These are phyloP conservation scores for Nycteola revayana DNA, from an alignment of 2,888 invertebrate species.

Conservation along the genomic window DNA sequence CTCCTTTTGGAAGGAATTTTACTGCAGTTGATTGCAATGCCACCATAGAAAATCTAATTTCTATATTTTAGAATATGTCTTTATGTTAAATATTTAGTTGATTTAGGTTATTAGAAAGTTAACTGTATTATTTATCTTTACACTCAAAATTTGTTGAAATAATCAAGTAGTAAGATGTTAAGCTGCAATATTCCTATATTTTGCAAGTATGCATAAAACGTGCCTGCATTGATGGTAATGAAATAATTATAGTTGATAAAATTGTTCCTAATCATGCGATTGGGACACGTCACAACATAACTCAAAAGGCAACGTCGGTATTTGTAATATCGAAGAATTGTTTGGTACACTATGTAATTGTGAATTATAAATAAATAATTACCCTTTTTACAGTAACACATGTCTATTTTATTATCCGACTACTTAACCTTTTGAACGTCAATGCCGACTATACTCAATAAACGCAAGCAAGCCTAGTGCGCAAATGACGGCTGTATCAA, in stretches of 20 bases:
- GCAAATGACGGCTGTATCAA: too few relatives aligned
- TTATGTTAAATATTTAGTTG: constrained; percentile 78
- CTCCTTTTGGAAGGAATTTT: constrained; percentile 40
- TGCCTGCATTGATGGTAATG: constrained; percentile 47
- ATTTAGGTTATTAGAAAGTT: constrained; percentile 74
- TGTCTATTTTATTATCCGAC: constrained; percentile 16
- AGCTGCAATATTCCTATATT: constrained; percentile 32
- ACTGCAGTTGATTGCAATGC: constrained; percentile 49
- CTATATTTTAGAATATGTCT: constrained; percentile 67
- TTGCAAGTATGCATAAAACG: constrained; percentile 52
- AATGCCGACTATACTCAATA: too few relatives aligned
- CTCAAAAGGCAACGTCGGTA: constrained; percentile 40
- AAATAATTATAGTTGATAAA: constrained; percentile 40
- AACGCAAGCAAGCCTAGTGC: too few relatives aligned
- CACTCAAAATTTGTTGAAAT: constrained; percentile 66
- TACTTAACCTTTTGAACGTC: too few relatives aligned
- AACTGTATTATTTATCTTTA: constrained; percentile 80
- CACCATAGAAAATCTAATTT: constrained; percentile 64
- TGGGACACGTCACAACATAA: constrained; percentile 54
- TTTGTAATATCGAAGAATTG: constrained; percentile 64
- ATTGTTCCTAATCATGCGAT: constrained; percentile 45
- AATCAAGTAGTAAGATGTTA: constrained; percentile 51
- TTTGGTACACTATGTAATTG: constrained; percentile 71
- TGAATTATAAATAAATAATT: constrained; percentile 79
- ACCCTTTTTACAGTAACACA: constrained; percentile 69